phyloP scores from a whole-genome alignment of 2,113 vertebrate species.

The Gambusia holbrooki region DNA sequence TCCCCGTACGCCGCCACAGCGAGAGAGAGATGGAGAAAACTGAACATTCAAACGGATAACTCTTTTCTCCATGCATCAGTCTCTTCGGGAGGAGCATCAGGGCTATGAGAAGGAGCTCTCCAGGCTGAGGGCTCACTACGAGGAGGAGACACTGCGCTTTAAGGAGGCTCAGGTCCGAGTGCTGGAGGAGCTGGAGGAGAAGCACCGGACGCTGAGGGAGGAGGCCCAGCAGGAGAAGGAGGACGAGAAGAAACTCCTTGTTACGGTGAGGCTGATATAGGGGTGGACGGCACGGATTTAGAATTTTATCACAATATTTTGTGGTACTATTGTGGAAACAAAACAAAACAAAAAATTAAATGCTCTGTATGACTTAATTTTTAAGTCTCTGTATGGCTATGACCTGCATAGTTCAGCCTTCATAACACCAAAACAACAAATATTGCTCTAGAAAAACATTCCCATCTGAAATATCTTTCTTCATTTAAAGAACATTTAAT shows the following conservation, averaged over 20 bases:
- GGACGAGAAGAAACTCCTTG: slow-evolving; percentile 87
- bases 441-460: too few species aligned
- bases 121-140: slow-evolving; percentile 84
- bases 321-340: too few species aligned
- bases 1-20: neutral
- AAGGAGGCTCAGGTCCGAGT: slow-evolving; percentile 89
- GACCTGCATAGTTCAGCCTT: too few species aligned
- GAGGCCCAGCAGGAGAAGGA: slow-evolving; percentile 83
- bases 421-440: too few species aligned
- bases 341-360: too few species aligned
- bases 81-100: slow-evolving; percentile 91
- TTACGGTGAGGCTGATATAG: slow-evolving; percentile 75
- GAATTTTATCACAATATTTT: too few species aligned
- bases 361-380: too few species aligned
- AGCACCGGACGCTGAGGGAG: slow-evolving; percentile 87
- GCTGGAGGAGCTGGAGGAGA: slow-evolving; percentile 90
- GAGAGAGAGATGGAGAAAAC: neutral
- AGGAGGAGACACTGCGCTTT: slow-evolving; percentile 87
- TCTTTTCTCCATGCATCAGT: slow-evolving; percentile 67
- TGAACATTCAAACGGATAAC: neutral
- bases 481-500: too few species aligned
- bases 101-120: slow-evolving; percentile 91
- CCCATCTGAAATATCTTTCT: too few species aligned
- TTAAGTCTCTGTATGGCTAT: too few species aligned
- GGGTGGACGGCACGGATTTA: too few species aligned